Conservation (phyloP, 1,140 invertebrate species). For the Zelostemma sp. region DNA sequence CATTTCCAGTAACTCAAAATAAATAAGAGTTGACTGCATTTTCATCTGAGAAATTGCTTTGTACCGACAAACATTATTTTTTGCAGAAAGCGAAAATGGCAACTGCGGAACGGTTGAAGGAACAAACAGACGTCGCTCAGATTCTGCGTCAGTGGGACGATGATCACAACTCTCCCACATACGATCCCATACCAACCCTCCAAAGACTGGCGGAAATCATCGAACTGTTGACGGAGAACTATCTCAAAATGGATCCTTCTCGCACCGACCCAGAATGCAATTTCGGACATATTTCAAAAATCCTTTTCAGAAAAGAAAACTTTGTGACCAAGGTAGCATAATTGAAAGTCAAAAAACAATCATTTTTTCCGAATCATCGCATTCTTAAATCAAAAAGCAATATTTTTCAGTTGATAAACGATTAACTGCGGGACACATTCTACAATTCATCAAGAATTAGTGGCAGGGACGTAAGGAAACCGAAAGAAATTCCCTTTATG, state of each 20-base stretch:
- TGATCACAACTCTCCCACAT: constrained; percentile 74
- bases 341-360: background rate
- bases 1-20: background rate
- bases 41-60: background rate
- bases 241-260: constrained; percentile 95
- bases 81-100: constrained; percentile 51
- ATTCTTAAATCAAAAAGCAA: constrained; percentile 13
- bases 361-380: background rate
- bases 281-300: constrained; percentile 91
- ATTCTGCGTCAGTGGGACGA: constrained; percentile 82
- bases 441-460: constrained; percentile 78
- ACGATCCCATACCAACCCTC: constrained; percentile 78
- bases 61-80: background rate
- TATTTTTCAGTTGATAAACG: constrained; percentile 82
- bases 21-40: background rate
- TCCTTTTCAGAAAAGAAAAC: constrained; percentile 93
- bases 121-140: constrained; percentile 74
- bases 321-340: constrained; percentile 89
- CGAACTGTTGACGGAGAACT: constrained; percentile 89
- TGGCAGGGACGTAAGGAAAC: constrained; percentile 75
- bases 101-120: constrained; percentile 60
- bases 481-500: no score
- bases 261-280: constrained; percentile 91
- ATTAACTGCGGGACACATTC: constrained; percentile 88
- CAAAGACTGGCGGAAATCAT: constrained; percentile 85